These are phyloP conservation scores for Phyllotis vaccarum DNA, from an alignment of 2,797 vertebrate species.

Conservation along the genomic window DNA sequence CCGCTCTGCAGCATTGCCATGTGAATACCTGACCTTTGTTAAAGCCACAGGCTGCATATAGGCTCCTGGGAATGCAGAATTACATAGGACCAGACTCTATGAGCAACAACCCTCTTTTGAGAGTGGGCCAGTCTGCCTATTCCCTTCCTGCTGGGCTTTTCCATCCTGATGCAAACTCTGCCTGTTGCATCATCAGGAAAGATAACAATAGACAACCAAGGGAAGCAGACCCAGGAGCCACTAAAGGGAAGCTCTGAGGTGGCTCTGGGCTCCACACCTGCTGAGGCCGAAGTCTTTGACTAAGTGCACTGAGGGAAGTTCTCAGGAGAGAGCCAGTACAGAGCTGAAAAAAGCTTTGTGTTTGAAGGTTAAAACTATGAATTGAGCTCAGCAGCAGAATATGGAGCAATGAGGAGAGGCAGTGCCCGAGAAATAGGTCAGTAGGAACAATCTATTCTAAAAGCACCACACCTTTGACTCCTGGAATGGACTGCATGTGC, in stretches of 20 bases:
- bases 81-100: accelerated
- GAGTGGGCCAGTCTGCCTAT: background rate
- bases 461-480: too few relatives aligned
- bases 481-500: accelerated
- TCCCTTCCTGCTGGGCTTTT: background rate
- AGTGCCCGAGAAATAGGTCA: accelerated
- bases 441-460: background rate
- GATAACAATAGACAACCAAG: too few relatives aligned
- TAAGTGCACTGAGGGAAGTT: background rate
- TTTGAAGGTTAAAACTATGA: background rate
- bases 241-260: too few relatives aligned
- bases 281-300: background rate
- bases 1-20: background rate
- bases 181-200: too few relatives aligned
- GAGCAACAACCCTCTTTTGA: background rate
- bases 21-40: background rate
- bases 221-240: background rate
- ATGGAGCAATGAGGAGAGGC: background rate
- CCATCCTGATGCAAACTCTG: background rate
- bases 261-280: accelerated
- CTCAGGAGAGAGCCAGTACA: background rate
- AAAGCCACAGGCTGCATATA: background rate
- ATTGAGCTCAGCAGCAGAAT: accelerated
- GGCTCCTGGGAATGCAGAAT: background rate
- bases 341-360: background rate